Evolutionary conservation across 1,140 invertebrate genomes (phyloP).

Genomic region (Plectrocnemia conspersa): DNA sequence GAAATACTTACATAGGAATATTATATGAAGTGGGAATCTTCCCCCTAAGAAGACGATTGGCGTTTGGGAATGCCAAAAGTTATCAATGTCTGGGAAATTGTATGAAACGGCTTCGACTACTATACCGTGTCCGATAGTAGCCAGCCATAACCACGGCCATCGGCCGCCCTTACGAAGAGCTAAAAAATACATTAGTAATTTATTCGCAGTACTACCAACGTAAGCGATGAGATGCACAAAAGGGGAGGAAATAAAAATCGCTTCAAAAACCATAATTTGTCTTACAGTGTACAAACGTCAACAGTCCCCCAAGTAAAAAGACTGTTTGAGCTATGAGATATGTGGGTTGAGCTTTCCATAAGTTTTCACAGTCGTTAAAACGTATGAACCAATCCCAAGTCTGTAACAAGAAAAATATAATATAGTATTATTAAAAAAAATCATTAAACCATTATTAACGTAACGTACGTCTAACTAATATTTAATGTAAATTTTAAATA

Average conservation of each 20-base stretch:
- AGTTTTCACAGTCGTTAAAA: conserved; percentile 44
- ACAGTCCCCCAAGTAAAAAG: conserved; percentile 51
- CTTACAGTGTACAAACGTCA: conserved; percentile 58
- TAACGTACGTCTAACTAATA: no score
- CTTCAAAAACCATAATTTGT: conserved; percentile 22
- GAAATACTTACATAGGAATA: conserved; percentile 63
- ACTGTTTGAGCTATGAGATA: conserved; percentile 55
- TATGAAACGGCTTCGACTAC: conserved; percentile 60
- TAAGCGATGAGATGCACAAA: neutral
- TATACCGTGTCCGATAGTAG: conserved; percentile 61
- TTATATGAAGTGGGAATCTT: conserved; percentile 65
- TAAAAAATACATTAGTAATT: conserved; percentile 39
- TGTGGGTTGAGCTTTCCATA: conserved; percentile 58
- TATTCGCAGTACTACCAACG: neutral
- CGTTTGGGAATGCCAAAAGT: conserved; percentile 75
- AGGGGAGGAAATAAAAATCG: no score
- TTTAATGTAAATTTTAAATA: no score
- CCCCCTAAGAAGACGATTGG: conserved; percentile 64
- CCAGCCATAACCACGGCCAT: conserved; percentile 67
- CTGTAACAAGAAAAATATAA: conserved; percentile 39
- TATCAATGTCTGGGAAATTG: conserved; percentile 62
- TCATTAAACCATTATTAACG: no score
- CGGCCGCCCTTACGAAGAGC: conserved; percentile 63
- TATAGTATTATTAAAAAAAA: no score
- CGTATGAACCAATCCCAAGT: conserved; percentile 55